Percentiles rank a stretch among this genome's conserved stretches.
phyloP scores from a whole-genome alignment of 2,113 vertebrate species.

The Platysteira castanea region DNA sequence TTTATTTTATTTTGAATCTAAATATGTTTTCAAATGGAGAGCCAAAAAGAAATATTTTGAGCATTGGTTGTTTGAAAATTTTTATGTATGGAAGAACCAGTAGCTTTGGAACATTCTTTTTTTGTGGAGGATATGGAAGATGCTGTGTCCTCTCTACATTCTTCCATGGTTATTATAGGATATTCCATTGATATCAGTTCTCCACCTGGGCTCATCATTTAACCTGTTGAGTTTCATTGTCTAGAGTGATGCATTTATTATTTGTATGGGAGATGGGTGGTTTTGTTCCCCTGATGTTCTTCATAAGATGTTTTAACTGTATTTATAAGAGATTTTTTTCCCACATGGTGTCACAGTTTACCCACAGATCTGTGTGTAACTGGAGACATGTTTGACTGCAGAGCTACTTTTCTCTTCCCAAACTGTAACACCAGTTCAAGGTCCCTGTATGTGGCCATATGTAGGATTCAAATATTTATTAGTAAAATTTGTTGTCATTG shows the following conservation, averaged over 20 bases:
- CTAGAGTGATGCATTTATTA: not conserved
- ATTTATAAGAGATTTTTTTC: not conserved
- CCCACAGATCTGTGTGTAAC: not conserved
- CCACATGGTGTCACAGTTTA: not conserved
- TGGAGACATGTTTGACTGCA: not conserved
- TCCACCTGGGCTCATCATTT: not conserved
- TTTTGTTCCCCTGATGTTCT: not conserved
- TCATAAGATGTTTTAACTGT: not conserved
- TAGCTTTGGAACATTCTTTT: not conserved
- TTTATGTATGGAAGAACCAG: not conserved
- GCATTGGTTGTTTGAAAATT: not conserved
- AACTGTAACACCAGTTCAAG: not conserved
- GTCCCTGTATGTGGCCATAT: not conserved
- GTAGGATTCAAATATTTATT: not conserved
- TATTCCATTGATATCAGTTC: accelerated
- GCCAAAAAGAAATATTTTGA: not conserved
- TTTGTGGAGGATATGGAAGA: not conserved
- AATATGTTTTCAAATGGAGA: not conserved
- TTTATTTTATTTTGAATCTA: not conserved
- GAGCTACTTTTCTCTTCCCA: not conserved
- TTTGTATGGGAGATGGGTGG: not conserved
- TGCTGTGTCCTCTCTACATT: not conserved
- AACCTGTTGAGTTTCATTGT: not conserved
- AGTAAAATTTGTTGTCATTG: not conserved
- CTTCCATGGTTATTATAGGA: not conserved